These are phyloP conservation scores for Chromis chromis DNA, from an alignment of 2,797 vertebrate species.

Conservation along the genomic window DNA sequence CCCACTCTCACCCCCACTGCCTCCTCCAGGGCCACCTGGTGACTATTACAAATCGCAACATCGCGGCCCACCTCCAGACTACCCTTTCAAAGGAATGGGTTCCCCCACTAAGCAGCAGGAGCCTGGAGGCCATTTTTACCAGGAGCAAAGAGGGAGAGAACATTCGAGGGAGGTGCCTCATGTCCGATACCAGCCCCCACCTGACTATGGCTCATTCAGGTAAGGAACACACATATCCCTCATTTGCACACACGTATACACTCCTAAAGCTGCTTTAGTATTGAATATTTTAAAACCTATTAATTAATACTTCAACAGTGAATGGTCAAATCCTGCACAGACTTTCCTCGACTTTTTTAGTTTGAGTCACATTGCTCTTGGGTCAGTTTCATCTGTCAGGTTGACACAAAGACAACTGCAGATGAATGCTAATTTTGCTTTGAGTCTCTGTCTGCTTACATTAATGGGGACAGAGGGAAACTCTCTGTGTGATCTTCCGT, in stretches of 20 bases:
- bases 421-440: no score
- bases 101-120: conserved; percentile 90
- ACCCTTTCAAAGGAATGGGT: conserved; percentile 92
- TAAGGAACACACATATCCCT: conserved; percentile 72
- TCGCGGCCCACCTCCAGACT: conserved; percentile 95
- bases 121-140: conserved; percentile 87
- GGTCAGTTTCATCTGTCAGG: no score
- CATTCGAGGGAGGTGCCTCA: conserved; percentile 91
- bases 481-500: no score
- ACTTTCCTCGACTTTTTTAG: no score
- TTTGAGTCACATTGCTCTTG: no score
- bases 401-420: no score
- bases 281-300: no score
- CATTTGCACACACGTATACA: background rate
- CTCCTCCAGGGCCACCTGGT: conserved; percentile 84
- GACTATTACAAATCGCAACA: conserved; percentile 94
- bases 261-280: background rate
- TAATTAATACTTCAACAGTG: no score
- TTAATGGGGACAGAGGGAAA: no score
- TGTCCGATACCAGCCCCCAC: conserved; percentile 96
- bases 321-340: no score
- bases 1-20: conserved; percentile 90
- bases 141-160: conserved; percentile 90
- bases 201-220: conserved; percentile 97
- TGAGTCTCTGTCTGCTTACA: no score